These are phyloP conservation scores for Lapara coniferarum DNA, from an alignment of 2,888 invertebrate genomes.

Conservation along the genomic window DNA sequence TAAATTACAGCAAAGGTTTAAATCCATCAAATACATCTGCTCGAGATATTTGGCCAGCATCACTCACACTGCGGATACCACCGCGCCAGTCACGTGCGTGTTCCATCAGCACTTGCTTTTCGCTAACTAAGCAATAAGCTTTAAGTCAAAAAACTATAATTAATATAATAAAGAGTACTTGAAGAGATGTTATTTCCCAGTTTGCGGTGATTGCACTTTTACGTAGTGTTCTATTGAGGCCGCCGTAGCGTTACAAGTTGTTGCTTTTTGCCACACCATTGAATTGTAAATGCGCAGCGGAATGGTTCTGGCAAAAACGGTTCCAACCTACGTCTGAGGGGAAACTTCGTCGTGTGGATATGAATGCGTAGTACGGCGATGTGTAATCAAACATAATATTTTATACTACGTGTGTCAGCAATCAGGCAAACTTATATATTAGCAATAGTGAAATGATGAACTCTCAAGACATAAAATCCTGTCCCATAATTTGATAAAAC, in stretches of 20 bases:
- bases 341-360: not conserved
- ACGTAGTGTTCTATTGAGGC: conserved; percentile 31
- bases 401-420: no score
- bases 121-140: no score
- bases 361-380: conserved; percentile 32
- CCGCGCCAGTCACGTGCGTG: no score
- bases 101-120: no score
- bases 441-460: no score
- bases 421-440: no score
- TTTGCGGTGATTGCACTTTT: conserved; percentile 9
- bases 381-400: not conserved
- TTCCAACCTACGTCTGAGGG: conserved; percentile 27
- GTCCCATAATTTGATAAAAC: no score
- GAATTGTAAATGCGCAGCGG: conserved; percentile 48
- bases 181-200: conserved; percentile 10
- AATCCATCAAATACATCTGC: no score
- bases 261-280: conserved; percentile 47
- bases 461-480: no score
- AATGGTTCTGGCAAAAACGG: conserved; percentile 40
- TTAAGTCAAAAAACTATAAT: not conserved
- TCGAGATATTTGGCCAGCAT: no score
- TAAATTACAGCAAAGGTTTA: no score
- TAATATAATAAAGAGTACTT: not conserved
- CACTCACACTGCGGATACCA: no score
- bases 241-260: conserved; percentile 35